Base-by-base conservation (phyloP, 2,888 invertebrate species). In the Clostera curtula region DNA sequence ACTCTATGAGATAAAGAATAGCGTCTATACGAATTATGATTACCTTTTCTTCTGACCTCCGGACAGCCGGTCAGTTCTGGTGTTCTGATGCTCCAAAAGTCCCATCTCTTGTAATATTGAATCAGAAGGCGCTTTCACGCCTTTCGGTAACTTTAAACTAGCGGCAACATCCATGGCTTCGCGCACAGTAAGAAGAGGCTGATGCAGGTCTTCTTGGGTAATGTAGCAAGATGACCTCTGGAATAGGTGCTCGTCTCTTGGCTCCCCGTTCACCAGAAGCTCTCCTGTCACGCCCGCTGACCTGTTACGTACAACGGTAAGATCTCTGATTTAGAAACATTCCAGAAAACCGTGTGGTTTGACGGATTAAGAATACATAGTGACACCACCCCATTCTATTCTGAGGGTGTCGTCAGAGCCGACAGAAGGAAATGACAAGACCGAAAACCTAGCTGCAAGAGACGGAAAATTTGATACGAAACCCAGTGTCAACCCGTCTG, bases 151-250 rank as follows among this genome's bases (percentile, higher is more conserved):
- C 61, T 94, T 93, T 12, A 95, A 79, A 34, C 88, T 87, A 17
- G 92, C 92, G 0, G 93, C 91, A 26, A 93, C 88, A 69, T 88
- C 88, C 90, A 94, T 92, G 6, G 92, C 85, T 62, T 95, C 94
- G 5, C 82, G 64, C 0, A 93, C 90, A 1, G 91, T 89, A 4
- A 94, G 83, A 40, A 92, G 80, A 0, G 91, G 90, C 51, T 93
- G 89, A 11, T 92, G 86, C 11, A 89, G 76, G 54, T 92, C 90
- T 37, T 91, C 90, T 60, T 94, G 94, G 42, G 92, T 93, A 49
- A 94, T 93, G 74, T 93, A 94, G 56, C 93, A 93, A 4, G 93
- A 92, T 44, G 87, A 85, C 50, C 88, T 89, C 40, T 90, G 86
- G 70, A 91, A 91, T 34, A 72, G 68, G 3, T 87, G 77, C 56